Evolutionary conservation across 2,888 invertebrate species (phyloP).

Genomic region (Acrobasis repandana): DNA sequence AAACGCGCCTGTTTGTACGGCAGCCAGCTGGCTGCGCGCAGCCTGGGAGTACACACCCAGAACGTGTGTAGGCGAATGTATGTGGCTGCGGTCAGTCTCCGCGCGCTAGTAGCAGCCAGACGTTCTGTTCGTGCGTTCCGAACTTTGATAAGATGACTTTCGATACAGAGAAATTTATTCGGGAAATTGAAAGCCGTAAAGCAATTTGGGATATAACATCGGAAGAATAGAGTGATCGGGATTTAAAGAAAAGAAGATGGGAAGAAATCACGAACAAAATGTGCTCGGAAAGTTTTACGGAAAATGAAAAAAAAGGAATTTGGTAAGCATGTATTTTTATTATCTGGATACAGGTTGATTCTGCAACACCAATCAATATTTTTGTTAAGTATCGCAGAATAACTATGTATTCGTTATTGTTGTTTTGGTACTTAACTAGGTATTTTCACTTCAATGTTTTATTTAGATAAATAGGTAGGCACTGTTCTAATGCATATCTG

Average conservation of each 20-base stretch:
- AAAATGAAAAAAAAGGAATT: conserved; percentile 32
- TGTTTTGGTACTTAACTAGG: conserved; percentile 32
- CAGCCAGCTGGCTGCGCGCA: conserved; percentile 34
- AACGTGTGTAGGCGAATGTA: conserved; percentile 22
- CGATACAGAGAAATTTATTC: conserved; percentile 30
- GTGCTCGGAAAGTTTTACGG: conserved; percentile 28
- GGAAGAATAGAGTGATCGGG: conserved; percentile 29
- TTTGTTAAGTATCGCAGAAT: conserved; percentile 35
- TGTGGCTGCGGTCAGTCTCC: conserved; percentile 5
- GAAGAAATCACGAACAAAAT: conserved; percentile 24
- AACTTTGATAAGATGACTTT: neutral
- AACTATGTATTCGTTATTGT: conserved; percentile 28
- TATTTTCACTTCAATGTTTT: conserved; percentile 35
- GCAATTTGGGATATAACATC: conserved; percentile 30
- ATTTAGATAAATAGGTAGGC: conserved; percentile 34
- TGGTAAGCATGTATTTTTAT: conserved; percentile 29
- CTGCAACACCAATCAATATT: conserved; percentile 33
- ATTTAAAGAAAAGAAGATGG: conserved; percentile 30
- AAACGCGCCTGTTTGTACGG: conserved; percentile 36
- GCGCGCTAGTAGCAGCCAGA: conserved; percentile 6
- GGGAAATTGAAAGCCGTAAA: conserved; percentile 30
- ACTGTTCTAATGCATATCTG: conserved; percentile 33
- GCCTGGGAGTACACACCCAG: conserved; percentile 16
- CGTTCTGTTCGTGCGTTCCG: neutral
- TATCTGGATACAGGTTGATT: conserved; percentile 26